Conservation (phyloP, 2,888 invertebrate genomes). For the Erebia aethiops region DNA sequence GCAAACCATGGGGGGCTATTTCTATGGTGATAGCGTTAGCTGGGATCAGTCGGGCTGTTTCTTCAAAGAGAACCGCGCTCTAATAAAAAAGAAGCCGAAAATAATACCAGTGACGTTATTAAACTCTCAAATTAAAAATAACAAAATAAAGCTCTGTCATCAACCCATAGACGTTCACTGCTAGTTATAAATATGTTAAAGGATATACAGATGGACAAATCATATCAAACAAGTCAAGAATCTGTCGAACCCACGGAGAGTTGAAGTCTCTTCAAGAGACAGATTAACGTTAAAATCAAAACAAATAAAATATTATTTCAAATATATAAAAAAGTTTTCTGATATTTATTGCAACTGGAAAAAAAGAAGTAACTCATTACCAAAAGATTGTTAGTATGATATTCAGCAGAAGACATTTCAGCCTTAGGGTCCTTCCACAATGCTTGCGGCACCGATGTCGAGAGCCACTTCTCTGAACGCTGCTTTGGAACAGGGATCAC, state of each 20-base stretch:
- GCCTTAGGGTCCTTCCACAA: slow-evolving; percentile 88
- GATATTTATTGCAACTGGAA: too few relatives aligned
- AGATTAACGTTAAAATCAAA: too few relatives aligned
- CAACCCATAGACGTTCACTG: too few relatives aligned
- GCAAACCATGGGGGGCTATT: slow-evolving; percentile 94
- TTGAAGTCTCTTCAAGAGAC: too few relatives aligned
- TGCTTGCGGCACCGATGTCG: slow-evolving; percentile 89
- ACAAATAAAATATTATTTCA: too few relatives aligned
- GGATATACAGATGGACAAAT: too few relatives aligned
- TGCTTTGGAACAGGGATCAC: slow-evolving; percentile 86
- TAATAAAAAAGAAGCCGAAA: slow-evolving; percentile 40
- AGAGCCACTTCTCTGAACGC: slow-evolving; percentile 91
- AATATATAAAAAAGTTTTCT: too few relatives aligned
- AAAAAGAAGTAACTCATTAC: slow-evolving; percentile 59
- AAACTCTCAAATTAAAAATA: not conserved
- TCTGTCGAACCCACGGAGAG: too few relatives aligned
- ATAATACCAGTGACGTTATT: not conserved
- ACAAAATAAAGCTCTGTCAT: too few relatives aligned
- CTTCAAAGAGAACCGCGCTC: slow-evolving; percentile 90
- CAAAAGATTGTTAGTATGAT: slow-evolving; percentile 93
- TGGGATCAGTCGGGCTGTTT: slow-evolving; percentile 90
- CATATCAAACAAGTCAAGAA: too few relatives aligned
- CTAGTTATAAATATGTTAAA: too few relatives aligned
- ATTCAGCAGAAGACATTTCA: slow-evolving; percentile 90
- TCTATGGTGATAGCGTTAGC: slow-evolving; percentile 92